Percentiles rank a stretch among this genome's conserved stretches.
Conservation (phyloP, 1,140 invertebrate species). For the Diplogasteroides magnus region DNA sequence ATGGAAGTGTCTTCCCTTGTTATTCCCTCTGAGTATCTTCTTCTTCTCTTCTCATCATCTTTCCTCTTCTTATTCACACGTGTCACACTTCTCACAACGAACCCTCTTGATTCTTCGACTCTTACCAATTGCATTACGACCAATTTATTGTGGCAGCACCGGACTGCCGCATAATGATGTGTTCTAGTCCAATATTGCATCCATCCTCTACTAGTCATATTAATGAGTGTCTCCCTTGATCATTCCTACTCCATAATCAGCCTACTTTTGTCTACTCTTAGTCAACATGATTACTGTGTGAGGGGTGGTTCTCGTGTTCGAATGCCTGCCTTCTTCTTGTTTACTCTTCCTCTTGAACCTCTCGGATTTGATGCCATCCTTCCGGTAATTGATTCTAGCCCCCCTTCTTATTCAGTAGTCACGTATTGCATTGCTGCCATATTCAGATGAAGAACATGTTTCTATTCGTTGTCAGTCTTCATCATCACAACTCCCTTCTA, state of each 20-base stretch:
- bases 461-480: no score
- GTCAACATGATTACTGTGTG: no score
- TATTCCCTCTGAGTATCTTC: no score
- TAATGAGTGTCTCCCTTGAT: background rate
- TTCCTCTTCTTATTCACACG: no score
- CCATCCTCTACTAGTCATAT: background rate
- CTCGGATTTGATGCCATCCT: background rate
- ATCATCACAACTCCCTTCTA: no score
- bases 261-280: background rate
- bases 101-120: background rate
- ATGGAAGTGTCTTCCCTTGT: no score
- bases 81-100: no score
- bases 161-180: no score
- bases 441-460: no score
- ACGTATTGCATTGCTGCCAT: no score
- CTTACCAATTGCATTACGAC: background rate
- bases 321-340: background rate
- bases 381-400: conserved; percentile 5
- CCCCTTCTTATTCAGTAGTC: no score
- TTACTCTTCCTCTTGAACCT: background rate
- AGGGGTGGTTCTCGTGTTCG: background rate
- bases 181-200: background rate
- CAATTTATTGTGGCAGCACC: background rate
- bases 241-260: background rate
- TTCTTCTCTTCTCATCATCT: no score